These are phyloP conservation scores for Bombylius discolor DNA, from an alignment of 2,888 invertebrate genomes.

Conservation along the genomic window DNA sequence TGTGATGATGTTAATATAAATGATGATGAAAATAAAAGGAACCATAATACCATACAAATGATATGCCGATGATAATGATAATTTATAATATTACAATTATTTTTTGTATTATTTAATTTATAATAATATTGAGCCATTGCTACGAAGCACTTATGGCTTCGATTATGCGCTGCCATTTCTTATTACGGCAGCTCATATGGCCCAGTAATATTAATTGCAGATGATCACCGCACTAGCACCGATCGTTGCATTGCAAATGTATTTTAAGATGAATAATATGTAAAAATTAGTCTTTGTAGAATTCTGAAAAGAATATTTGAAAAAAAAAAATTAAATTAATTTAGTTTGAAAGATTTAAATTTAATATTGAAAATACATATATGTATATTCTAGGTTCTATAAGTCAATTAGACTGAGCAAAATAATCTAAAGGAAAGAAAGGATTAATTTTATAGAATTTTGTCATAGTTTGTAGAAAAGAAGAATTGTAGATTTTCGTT, in stretches of 20 bases:
- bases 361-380: too few species aligned
- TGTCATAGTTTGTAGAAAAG: too few species aligned
- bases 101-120: neutral
- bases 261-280: too few species aligned
- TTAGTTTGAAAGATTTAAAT: too few species aligned
- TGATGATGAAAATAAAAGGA: slow-evolving; percentile 15
- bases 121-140: slow-evolving; percentile 17
- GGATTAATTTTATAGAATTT: too few species aligned
- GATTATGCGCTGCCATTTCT: slow-evolving; percentile 7
- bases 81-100: neutral
- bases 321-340: too few species aligned
- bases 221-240: neutral
- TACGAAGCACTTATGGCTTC: slow-evolving; percentile 20
- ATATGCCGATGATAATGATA: slow-evolving; percentile 4
- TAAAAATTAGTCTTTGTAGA: too few species aligned
- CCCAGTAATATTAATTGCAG: neutral
- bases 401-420: too few species aligned
- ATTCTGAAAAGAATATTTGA: too few species aligned
- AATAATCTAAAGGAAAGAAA: too few species aligned
- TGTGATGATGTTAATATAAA: neutral
- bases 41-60: slow-evolving; percentile 18
- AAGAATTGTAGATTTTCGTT: too few species aligned
- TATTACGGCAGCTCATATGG: neutral
- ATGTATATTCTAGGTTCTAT: too few species aligned
- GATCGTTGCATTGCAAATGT: neutral